Evolutionary conservation across 1,140 invertebrate species (phyloP).

Genomic region (Paralvinella palmiformis): DNA sequence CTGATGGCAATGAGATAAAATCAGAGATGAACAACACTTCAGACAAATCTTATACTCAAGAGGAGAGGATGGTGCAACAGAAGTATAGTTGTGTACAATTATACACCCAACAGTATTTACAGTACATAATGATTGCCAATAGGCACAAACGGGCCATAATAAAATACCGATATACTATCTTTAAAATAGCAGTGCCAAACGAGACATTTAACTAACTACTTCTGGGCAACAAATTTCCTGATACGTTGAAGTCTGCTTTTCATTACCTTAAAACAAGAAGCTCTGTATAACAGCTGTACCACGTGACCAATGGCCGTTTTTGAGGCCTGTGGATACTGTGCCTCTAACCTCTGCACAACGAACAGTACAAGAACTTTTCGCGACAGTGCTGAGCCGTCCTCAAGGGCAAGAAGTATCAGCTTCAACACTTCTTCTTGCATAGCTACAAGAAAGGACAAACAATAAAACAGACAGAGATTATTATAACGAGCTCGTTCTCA

Average conservation of each 20-base stretch:
- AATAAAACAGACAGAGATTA: background rate
- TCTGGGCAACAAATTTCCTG: no score
- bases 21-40: no score
- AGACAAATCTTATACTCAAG: no score
- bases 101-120: no score
- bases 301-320: constrained; percentile 99
- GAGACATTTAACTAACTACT: no score
- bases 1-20: no score
- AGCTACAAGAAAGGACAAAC: constrained; percentile 59
- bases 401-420: constrained; percentile 84
- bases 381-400: constrained; percentile 93
- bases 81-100: no score
- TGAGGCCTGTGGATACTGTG: constrained; percentile 94
- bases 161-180: no score
- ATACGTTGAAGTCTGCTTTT: constrained; percentile 8
- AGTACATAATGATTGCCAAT: no score
- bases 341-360: constrained; percentile 90
- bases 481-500: background rate
- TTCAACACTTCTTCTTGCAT: constrained; percentile 98
- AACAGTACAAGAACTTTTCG: constrained; percentile 98
- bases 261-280: constrained; percentile 92
- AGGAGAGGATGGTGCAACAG: no score
- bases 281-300: constrained; percentile 92
- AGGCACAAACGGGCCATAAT: no score
- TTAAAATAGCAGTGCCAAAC: no score